Evolutionary conservation across 1,140 invertebrate genomes (phyloP).

Genomic region (Pseudomyrmex concolor): DNA sequence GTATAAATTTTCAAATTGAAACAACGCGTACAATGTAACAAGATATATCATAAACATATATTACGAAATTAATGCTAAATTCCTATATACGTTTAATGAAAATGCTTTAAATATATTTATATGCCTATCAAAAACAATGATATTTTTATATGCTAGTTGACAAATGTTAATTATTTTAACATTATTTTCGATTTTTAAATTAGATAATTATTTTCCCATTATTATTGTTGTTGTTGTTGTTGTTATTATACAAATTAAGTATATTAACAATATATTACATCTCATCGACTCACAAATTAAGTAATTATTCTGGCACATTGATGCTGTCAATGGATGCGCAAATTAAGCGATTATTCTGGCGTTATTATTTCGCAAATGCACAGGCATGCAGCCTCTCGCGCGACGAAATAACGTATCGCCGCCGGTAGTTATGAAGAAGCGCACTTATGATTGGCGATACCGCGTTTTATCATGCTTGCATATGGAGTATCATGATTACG

Average conservation of each 20-base stretch:
- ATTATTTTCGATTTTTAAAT: slow-evolving; percentile 24
- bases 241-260: slow-evolving; percentile 23
- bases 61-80: not conserved
- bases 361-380: slow-evolving; percentile 13
- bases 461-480: slow-evolving; percentile 46
- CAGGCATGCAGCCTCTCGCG: not conserved
- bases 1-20: slow-evolving; percentile 2
- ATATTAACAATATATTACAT: not conserved
- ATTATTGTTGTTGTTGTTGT: not conserved
- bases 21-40: not conserved
- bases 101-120: slow-evolving; percentile 4
- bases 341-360: slow-evolving; percentile 44
- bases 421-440: slow-evolving; percentile 18
- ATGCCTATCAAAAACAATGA: not conserved
- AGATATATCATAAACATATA: not conserved
- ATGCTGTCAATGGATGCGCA: not conserved
- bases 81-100: not conserved
- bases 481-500: slow-evolving; percentile 44
- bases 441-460: slow-evolving; percentile 11
- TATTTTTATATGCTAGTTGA: not conserved
- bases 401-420: slow-evolving; percentile 19
- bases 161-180: slow-evolving; percentile 22
- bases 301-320: slow-evolving; percentile 20
- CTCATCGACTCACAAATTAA: slow-evolving; percentile 7
- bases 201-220: slow-evolving; percentile 5